Percentiles rank a stretch among this genome's conserved stretches.
Evolutionary conservation across 2,797 vertebrate species (phyloP).

Genomic region (Falco peregrinus): DNA sequence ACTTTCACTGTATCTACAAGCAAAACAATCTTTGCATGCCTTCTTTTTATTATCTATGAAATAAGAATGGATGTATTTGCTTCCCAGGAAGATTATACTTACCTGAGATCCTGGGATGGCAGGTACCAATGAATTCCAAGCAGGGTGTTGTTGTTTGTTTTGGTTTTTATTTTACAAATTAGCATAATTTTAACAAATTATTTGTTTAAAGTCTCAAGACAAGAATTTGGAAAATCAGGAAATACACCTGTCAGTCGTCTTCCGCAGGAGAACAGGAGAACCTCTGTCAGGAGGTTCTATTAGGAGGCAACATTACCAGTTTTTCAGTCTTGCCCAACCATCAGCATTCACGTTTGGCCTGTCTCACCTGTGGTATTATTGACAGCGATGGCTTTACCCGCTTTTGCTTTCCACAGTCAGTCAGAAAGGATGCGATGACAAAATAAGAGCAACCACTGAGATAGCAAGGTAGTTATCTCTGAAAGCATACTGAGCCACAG

Average conservation of each 20-base stretch:
- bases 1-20: not conserved
- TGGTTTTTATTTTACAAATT: not conserved
- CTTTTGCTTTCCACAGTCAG: not conserved
- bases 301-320: not conserved
- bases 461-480: conserved; percentile 47
- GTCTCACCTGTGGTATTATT: not conserved
- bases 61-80: not conserved
- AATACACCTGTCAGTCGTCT: not conserved
- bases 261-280: not conserved
- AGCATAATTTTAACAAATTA: not conserved
- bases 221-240: not conserved
- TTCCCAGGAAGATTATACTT: not conserved
- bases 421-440: conserved; percentile 41
- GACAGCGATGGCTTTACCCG: not conserved
- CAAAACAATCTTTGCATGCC: not conserved
- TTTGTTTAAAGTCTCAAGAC: not conserved
- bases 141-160: not conserved
- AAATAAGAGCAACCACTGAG: conserved; percentile 34
- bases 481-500: not conserved
- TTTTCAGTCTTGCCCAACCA: not conserved
- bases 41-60: not conserved
- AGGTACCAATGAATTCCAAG: not conserved
- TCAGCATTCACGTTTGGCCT: not conserved
- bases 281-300: not conserved
- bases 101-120: not conserved